A percentile compares a stretch with the other conserved stretches of the same genome.
Evolutionary conservation across 2,113 vertebrate genomes (phyloP).

Genomic region (Sardina pilchardus): DNA sequence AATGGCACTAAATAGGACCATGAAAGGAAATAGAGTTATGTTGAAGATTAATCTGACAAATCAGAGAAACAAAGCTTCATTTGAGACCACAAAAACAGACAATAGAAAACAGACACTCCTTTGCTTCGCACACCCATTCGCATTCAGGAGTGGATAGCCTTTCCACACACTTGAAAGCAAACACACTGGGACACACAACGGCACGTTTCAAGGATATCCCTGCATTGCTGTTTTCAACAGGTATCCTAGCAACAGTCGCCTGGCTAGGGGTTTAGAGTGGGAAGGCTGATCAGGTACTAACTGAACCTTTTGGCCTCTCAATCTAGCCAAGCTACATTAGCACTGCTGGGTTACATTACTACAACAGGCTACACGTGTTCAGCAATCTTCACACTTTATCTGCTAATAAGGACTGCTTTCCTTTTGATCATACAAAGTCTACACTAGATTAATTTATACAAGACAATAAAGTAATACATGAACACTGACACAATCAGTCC

Average conservation of each 20-base stretch:
- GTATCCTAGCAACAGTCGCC: conserved; percentile 72
- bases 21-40: neutral
- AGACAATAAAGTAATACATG: neutral
- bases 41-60: neutral
- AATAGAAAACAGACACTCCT: neutral
- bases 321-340: conserved; percentile 30
- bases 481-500: no score
- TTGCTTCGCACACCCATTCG: neutral
- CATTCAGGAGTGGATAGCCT: neutral
- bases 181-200: neutral
- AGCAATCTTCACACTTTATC: neutral
- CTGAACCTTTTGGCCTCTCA: neutral
- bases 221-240: conserved; percentile 60
- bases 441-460: neutral
- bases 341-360: neutral
- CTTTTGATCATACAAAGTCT: neutral
- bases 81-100: conserved; percentile 1
- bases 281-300: conserved; percentile 68
- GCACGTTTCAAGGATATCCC: conserved; percentile 34
- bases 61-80: neutral
- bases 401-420: neutral
- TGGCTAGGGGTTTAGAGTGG: conserved; percentile 49
- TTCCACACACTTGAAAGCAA: neutral
- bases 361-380: neutral
- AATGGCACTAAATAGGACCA: neutral